Percentiles rank a stretch among this genome's conserved stretches.
Evolutionary conservation across 2,888 invertebrate genomes (phyloP).

Genomic region (Acleris holmiana): DNA sequence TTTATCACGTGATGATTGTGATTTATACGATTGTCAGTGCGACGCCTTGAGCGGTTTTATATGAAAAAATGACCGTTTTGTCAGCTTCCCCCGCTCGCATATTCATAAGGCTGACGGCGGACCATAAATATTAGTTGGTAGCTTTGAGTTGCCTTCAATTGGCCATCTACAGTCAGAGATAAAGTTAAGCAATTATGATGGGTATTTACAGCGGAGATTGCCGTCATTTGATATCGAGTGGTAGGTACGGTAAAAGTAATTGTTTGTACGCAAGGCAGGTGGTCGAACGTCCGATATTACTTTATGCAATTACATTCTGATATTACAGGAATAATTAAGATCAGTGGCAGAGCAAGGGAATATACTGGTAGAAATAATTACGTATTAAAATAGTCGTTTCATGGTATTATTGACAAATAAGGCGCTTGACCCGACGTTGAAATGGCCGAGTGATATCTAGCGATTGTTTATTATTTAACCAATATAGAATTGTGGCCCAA

Average conservation of each 20-base stretch:
- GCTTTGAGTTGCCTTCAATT: conserved; percentile 3
- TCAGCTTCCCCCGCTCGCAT: conserved; percentile 64
- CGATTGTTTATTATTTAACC: no score
- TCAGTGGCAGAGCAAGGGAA: background rate
- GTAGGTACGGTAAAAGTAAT: conserved; percentile 4
- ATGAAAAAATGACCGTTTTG: conserved; percentile 71
- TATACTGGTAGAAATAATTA: background rate
- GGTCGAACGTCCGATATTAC: conserved; percentile 1
- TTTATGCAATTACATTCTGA: background rate
- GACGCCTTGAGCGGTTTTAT: conserved; percentile 46
- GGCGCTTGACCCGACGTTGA: no score
- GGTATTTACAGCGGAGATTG: conserved; percentile 21
- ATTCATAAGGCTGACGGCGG: conserved; percentile 68
- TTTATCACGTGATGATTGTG: conserved; percentile 59
- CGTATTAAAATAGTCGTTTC: background rate
- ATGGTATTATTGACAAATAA: background rate
- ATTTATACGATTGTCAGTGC: conserved; percentile 51
- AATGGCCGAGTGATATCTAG: no score
- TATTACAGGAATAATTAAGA: background rate
- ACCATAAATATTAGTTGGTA: conserved; percentile 63
- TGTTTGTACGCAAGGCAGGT: conserved; percentile 5
- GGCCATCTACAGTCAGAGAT: conserved; percentile 30
- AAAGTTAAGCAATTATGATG: conserved; percentile 31
- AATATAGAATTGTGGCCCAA: no score
- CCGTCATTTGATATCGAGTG: conserved; percentile 22